Conservation (phyloP, 2,797 vertebrate genomes). For the Pteronotus mesoamericanus region DNA sequence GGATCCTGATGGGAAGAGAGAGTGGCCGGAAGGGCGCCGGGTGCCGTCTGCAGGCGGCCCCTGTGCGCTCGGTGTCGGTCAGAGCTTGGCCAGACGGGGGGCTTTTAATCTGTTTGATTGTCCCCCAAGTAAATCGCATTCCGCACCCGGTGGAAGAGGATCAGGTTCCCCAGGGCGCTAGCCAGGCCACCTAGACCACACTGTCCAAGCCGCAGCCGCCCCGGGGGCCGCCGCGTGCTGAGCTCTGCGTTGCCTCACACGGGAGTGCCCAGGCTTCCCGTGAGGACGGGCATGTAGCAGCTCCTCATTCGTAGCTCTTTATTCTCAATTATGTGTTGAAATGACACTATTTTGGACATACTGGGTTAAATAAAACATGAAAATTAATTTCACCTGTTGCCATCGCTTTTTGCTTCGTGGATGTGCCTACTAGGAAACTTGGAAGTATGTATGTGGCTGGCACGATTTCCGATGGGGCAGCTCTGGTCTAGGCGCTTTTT, state of each 20-base stretch:
- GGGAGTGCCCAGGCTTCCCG: rapidly evolving
- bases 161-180: rapidly evolving
- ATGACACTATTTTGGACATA: not conserved
- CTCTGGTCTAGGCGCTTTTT: rapidly evolving
- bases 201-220: not conserved
- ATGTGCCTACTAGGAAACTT: not conserved
- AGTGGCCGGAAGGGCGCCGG: rapidly evolving
- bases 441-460: rapidly evolving
- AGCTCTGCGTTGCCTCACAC: rapidly evolving
- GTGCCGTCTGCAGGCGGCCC: rapidly evolving
- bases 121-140: not conserved
- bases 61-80: too few relatives aligned
- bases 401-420: not conserved
- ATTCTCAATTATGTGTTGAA: not conserved
- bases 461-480: rapidly evolving
- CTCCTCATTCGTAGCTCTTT: rapidly evolving
- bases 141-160: not conserved
- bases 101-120: not conserved
- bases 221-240: too few relatives aligned
- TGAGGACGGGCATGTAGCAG: too few relatives aligned
- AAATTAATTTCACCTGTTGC: not conserved
- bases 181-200: rapidly evolving
- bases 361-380: not conserved
- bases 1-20: not conserved
- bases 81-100: not conserved